Base-by-base conservation (phyloP, 2,888 invertebrate species). In the Hypena proboscidalis region DNA sequence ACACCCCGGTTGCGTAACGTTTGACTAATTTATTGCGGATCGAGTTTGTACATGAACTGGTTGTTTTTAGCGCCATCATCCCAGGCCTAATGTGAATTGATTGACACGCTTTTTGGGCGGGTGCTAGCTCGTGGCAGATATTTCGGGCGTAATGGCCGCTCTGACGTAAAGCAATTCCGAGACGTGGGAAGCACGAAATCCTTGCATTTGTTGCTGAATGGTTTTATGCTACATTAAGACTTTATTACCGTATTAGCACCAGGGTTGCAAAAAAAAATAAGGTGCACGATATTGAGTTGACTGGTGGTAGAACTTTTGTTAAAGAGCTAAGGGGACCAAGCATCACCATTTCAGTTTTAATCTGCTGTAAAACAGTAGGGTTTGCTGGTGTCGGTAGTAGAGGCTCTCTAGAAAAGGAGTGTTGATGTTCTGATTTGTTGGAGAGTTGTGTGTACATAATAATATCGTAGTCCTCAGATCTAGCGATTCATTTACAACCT, bases 91-190 rank as follows among this genome's bases (percentile, higher is more conserved):
- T 81, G 73, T 75, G 67, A 80, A 84, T 83, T 82, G 85, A 89
- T 85, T 85, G 86, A 83, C 83, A 85, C 70, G 85, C 76, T 82
- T 85, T 85, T 84, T 80, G 75, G 70, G 63, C 74, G 70, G 55
- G 42, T 75, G 67, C n/a, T 68, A 71, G 75, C 77, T 78, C 74
- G 77, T 74, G 77, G 70, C 70, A 72, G 72, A 67, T 86, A 88
- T 89, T 87, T 86, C 74, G 63, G 81, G 77, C 77, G 76, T 78
- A 79, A 81, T 81, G 79, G 81, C 73, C 77, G 77, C 78, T 77
- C 76, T 86, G 87, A 89, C 85, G 86, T 83, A 83, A 87, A 87
- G 80, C 79, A 74, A 78, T 79, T 80, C 70, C 59, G 70, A 67
- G 77, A 79, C 82, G 81, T 81, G 80, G 79, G 82, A 83, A 82